Evolutionary conservation across 2,113 vertebrate genomes (phyloP).

Genomic region (Syngnathus scovelli): DNA sequence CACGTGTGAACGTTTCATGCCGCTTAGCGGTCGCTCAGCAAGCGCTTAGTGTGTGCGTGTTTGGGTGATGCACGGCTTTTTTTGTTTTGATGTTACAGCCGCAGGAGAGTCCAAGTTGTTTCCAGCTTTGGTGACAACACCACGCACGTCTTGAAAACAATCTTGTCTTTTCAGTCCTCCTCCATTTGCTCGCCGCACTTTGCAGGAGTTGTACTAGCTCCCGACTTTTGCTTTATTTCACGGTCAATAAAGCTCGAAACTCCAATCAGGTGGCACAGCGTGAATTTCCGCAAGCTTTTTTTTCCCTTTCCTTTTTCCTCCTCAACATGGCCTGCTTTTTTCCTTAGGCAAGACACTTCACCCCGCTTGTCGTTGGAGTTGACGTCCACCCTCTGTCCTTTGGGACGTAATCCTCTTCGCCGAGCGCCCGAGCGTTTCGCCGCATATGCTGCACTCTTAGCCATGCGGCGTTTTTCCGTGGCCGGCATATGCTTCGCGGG

Average conservation of each 20-base stretch:
- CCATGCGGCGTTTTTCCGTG: slow-evolving; percentile 38
- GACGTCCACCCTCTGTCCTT: slow-evolving; percentile 13
- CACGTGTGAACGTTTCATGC: slow-evolving; percentile 43
- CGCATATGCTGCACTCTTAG: slow-evolving; percentile 58
- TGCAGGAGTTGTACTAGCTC: slow-evolving; percentile 28
- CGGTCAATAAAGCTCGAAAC: slow-evolving; percentile 71
- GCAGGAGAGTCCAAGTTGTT: background rate
- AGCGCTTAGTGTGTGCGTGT: no score
- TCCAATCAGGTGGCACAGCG: slow-evolving; percentile 68
- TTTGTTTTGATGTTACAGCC: no score
- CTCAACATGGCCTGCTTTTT: slow-evolving; percentile 55
- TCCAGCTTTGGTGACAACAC: slow-evolving; percentile 4
- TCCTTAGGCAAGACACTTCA: slow-evolving; percentile 11
- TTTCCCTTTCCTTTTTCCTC: slow-evolving; percentile 55
- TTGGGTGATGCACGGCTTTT: no score
- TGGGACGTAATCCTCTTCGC: slow-evolving; percentile 59
- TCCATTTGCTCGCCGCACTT: slow-evolving; percentile 29
- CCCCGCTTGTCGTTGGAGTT: no score
- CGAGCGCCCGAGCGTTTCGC: slow-evolving; percentile 43
- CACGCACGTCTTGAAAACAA: no score
- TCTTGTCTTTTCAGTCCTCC: slow-evolving; percentile 4
- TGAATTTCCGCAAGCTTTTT: slow-evolving; percentile 66
- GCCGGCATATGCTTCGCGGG: slow-evolving; percentile 50
- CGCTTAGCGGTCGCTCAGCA: no score
- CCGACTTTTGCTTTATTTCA: slow-evolving; percentile 68